These are phyloP conservation scores for Salvator merianae DNA, from an alignment of 2,113 vertebrate species.

Conservation along the genomic window DNA sequence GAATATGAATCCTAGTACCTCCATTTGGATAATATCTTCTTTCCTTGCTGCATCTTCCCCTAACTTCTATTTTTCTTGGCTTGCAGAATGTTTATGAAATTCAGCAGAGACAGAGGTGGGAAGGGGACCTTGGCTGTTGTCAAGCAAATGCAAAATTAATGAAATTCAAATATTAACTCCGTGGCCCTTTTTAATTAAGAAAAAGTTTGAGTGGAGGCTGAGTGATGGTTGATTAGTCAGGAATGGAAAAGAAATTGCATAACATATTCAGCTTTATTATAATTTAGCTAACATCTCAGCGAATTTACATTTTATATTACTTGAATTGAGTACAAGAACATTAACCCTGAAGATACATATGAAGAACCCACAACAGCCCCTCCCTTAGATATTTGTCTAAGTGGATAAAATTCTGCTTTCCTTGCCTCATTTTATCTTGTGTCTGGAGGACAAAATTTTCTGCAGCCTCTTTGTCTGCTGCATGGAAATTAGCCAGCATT, in stretches of 20 bases:
- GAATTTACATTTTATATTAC: background rate
- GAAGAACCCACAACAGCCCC: background rate
- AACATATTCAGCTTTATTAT: background rate
- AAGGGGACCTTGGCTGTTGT: background rate
- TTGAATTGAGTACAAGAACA: background rate
- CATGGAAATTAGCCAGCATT: slow-evolving; percentile 6
- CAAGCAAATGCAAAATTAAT: background rate
- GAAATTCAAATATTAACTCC: background rate
- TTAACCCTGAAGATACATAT: background rate
- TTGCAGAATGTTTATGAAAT: background rate
- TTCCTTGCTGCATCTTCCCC: too few relatives aligned
- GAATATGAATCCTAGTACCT: background rate
- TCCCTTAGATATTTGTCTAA: background rate
- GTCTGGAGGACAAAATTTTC: slow-evolving; percentile 24
- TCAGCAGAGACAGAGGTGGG: background rate
- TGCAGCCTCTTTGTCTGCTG: slow-evolving; percentile 10
- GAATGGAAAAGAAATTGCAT: background rate
- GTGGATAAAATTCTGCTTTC: slow-evolving; percentile 3
- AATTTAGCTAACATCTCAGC: background rate
- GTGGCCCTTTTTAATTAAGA: background rate
- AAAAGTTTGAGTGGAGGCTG: background rate
- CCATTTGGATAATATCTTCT: background rate
- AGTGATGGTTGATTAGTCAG: background rate
- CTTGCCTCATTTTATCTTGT: background rate
- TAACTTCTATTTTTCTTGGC: background rate